Conservation (phyloP, 1,140 invertebrate species). For the Zaprionus capensis region DNA sequence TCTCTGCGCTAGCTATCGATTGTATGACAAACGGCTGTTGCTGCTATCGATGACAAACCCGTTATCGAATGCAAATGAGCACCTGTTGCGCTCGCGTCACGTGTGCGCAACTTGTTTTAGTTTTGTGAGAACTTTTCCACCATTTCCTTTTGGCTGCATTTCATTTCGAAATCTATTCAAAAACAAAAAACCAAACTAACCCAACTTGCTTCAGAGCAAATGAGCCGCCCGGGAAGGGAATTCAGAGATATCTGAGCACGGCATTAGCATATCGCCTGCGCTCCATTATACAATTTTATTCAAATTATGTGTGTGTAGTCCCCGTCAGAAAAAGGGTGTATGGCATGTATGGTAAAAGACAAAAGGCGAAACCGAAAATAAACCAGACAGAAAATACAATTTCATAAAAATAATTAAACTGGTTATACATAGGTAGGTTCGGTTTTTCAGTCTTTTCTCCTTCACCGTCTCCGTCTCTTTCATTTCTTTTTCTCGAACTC, state of each 20-base stretch:
- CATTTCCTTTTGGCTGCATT: conserved; percentile 37
- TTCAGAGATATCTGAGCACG: conserved; percentile 44
- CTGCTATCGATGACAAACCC: conserved; percentile 40
- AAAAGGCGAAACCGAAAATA: conserved; percentile 30
- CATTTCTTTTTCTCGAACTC: conserved; percentile 33
- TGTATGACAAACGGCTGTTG: conserved; percentile 8
- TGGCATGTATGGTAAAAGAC: conserved; percentile 14
- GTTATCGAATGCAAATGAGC: conserved; percentile 60
- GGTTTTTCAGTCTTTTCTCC: conserved; percentile 46
- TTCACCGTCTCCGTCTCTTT: conserved; percentile 20
- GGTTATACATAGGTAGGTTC: conserved; percentile 55
- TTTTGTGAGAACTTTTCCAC: conserved; percentile 57
- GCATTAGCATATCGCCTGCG: conserved; percentile 47
- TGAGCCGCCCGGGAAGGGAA: conserved; percentile 47
- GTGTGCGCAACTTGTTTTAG: conserved; percentile 40
- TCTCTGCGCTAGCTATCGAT: conserved; percentile 26
- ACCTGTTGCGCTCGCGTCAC: conserved; percentile 55
- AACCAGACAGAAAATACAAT: conserved; percentile 54
- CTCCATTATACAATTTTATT: conserved; percentile 77
- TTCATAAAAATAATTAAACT: conserved; percentile 81
- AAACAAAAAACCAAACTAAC: conserved; percentile 10
- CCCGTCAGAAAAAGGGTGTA: conserved; percentile 40
- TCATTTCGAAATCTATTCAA: conserved; percentile 57
- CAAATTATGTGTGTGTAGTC: conserved; percentile 58
- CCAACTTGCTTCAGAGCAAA: conserved; percentile 37